Base-by-base conservation (phyloP, 2,797 vertebrate genomes). In the Taenioides sp. region DNA sequence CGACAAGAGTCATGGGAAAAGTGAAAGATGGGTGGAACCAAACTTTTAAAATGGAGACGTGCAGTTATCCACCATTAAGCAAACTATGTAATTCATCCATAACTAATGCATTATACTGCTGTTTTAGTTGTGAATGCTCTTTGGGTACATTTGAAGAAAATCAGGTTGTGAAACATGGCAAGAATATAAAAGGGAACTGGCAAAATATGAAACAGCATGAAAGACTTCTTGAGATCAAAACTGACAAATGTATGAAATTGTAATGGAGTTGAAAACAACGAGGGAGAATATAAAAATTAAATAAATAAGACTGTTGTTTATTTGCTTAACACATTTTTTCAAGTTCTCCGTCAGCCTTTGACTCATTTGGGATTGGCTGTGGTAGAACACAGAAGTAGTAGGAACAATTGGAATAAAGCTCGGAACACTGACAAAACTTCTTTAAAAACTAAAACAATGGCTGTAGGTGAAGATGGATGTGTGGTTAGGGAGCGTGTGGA, bases 391-490 rank as follows among this genome's bases (percentile, higher is more conserved):
- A 62, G 20, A 63, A 40, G n/a, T 16, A 47, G 62, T 25, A 47
- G 14, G 23, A 65, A 49, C 43, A 27, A 25, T 31, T n/a, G 17
- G n/a, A 28, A 52, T 10, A 66, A 66, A 52, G 22, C 43, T 50
- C 5, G 2, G n/a, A 14, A 7, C 63, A 28, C 22, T 49, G 49
- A 40, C 49, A 31, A 55, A 67, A 67, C 23, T 57, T 40, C 31
- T 66, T 52, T 55, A 22, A 54, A 66, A 40, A 55, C 55, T 58
- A 57, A 68, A 68, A 57, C 52, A 58, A 68, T 40, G 3, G 52
- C 18, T 55, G 52, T 5, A 59, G 55, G 37, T 28, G 68, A 43
- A 70, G 68, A 61, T 68, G 66, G 66, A 68, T 68, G 50, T 37
- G 66, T 57, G 22, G 34, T 58, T 57, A 57, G 31, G 34, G 52